Conservation (phyloP, 2,113 vertebrate genomes). For the Hypomesus transpacificus region DNA sequence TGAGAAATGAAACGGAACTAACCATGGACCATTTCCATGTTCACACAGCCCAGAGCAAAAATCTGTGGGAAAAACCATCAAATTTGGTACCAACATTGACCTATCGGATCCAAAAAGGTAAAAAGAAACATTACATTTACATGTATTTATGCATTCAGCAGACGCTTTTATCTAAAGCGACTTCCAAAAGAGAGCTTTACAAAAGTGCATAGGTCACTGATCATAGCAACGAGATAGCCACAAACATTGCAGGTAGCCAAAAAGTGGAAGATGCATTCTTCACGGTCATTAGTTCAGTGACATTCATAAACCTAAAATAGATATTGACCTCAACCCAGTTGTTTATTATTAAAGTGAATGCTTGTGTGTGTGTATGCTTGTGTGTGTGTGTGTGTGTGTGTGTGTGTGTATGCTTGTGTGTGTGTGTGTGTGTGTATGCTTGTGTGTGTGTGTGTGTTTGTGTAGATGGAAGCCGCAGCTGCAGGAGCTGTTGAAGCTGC, state of each 20-base stretch:
- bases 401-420: too few relatives aligned
- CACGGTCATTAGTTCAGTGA: too few relatives aligned
- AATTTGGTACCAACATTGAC: constrained; percentile 94
- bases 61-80: constrained; percentile 78
- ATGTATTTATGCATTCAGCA: too few relatives aligned
- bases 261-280: too few relatives aligned
- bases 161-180: too few relatives aligned
- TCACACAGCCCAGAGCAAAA: constrained; percentile 75
- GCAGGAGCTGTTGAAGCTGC: constrained; percentile 90
- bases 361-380: neutral
- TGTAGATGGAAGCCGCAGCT: constrained; percentile 89
- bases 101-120: constrained; percentile 89
- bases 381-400: neutral
- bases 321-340: too few relatives aligned
- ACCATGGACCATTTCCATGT: neutral
- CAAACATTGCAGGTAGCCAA: too few relatives aligned
- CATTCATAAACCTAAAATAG: too few relatives aligned
- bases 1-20: neutral
- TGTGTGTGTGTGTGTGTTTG: neutral
- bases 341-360: constrained; percentile 1
- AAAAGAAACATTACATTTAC: constrained; percentile 48
- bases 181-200: too few relatives aligned
- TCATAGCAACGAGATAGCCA: too few relatives aligned
- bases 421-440: neutral
- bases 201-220: too few relatives aligned